Evolutionary conservation across 2,888 invertebrate genomes (phyloP), one percentile per base, ranked within the genome.

Genomic region (Serripes groenlandicus): DNA sequence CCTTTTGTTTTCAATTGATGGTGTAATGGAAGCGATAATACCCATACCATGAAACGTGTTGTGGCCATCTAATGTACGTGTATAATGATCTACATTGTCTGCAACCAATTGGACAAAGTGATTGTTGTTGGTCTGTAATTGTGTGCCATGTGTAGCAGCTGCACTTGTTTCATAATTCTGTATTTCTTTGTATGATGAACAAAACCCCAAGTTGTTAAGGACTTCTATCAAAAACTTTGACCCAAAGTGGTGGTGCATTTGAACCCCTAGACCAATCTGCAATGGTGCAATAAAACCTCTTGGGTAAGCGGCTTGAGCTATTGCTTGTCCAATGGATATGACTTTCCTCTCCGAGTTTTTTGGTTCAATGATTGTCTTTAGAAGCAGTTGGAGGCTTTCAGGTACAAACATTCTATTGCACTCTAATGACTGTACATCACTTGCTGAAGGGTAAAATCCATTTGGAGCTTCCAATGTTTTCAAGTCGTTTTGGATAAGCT

Each of bases 11-110:
- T 58, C 4, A 5, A 34, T 34, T 23, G 70, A 78, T 42, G 90
- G 90, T 34, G 88, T 88, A 21, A 87, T 64, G 15, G 73, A 66
- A 18, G 88, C 88, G 30, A 91, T 90, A n/a, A 90, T 88, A 3
- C 89, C 89, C 88, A 91, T 90, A 3, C 88, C 89, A 80, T 87
- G 90, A 58, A 91, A 90, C n/a, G 91, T 90, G 49, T 77, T 75
- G 26, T 81, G 60, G 7, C 89, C 89, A 81, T 91, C 87, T 15
- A 90, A 26, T 42, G 89, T 90, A 37, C 76, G 52, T 35, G 81
- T 77, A 70, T 89, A 89, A 83, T 90, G 90, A 68, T 91, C 88
- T 42, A 90, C 87, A 84, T 89, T 91, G 69, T 91, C 89, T 21
- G 90, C 90, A 23, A 80, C 85, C 75, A 75, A 88, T 69, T 88